phyloP scores from a whole-genome alignment of 1,140 invertebrate genomes.

The Drosophila littoralis region DNA sequence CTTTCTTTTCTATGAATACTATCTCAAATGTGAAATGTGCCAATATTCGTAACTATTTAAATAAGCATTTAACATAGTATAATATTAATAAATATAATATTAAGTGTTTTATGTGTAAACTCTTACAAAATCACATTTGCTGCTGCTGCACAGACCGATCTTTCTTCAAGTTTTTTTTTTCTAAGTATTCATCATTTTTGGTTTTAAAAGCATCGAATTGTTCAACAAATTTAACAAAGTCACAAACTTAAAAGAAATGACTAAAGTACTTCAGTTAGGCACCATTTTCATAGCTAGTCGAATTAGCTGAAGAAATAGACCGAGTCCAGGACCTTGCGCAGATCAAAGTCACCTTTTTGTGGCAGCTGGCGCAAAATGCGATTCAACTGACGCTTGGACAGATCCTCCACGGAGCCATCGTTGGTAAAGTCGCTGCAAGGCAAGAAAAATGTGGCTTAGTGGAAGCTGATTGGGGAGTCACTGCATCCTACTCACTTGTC shows the following conservation, averaged over 20 bases:
- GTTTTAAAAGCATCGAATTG: constrained; percentile 58
- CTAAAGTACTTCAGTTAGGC: constrained; percentile 51
- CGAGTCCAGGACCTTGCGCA: constrained; percentile 90
- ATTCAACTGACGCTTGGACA: constrained; percentile 88
- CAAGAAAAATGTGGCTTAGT: background rate
- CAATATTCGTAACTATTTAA: constrained; percentile 17
- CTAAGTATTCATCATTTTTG: constrained; percentile 41
- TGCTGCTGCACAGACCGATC: constrained; percentile 3
- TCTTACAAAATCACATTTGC: constrained; percentile 64
- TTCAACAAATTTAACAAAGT: constrained; percentile 62
- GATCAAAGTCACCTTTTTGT: constrained; percentile 90
- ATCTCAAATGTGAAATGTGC: constrained; percentile 3
- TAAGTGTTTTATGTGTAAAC: constrained; percentile 46
- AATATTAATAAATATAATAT: constrained; percentile 9
- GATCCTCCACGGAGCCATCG: constrained; percentile 85
- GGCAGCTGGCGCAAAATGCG: constrained; percentile 87
- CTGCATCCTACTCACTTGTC: constrained; percentile 85
- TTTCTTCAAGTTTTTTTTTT: constrained; percentile 8
- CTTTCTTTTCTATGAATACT: constrained; percentile 13
- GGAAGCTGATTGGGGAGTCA: background rate
- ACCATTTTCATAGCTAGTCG: constrained; percentile 29
- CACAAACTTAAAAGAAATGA: constrained; percentile 40
- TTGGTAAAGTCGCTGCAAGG: constrained; percentile 85
- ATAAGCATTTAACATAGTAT: constrained; percentile 29
- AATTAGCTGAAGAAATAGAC: constrained; percentile 93